Evolutionary conservation across 1,140 invertebrate genomes (phyloP), one percentile per base, ranked within the genome.

Genomic region (Dendrolimus punctatus): DNA sequence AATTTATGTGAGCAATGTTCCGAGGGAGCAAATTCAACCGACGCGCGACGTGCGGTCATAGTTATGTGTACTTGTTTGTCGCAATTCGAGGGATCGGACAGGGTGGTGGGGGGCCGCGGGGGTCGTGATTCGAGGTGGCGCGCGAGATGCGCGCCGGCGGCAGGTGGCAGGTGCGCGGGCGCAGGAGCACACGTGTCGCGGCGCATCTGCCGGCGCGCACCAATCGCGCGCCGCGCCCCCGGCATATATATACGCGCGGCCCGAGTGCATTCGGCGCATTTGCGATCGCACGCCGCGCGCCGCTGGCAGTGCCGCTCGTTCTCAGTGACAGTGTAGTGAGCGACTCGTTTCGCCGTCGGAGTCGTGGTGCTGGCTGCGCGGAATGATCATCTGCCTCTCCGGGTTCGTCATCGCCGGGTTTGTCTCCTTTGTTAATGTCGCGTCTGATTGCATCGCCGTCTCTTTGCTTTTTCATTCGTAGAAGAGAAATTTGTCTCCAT

Each of bases 371-470:
- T 51, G 52, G 53, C 36, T 8, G 4, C 5, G 41, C 58, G 50
- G 51, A 9, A 87, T 87, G 85, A 87, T 87, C 53, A 87, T 87
- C 69, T 87, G 85, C 60, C 76, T 87, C 4, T 87, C 85, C 45
- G 85, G 85, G 65, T 87, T 85, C 66, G 84, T 87, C 39, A 87
- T 87, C 49, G 84, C 81, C 43, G 85, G 85, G 82, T 87, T 54
- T 10, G 80, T 81, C 59, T 53, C 39, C 23, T 51, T 4, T 54
- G 4, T 51, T 52, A 36, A 7, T 53, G 42, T 53, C 5, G 2
- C 44, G 36, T 46, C 47, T 39, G 23, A 38, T 23, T 51, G 41
- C 8, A 23, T 42, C n/a, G 8, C 5, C 4, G 6, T 47, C 23
- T 23, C 23, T 23, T 23, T 23, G 23, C 23, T 23, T 23, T 23